These are phyloP conservation scores for Dermatemys mawii DNA, from an alignment of 2,113 vertebrate genomes.

Conservation along the genomic window DNA sequence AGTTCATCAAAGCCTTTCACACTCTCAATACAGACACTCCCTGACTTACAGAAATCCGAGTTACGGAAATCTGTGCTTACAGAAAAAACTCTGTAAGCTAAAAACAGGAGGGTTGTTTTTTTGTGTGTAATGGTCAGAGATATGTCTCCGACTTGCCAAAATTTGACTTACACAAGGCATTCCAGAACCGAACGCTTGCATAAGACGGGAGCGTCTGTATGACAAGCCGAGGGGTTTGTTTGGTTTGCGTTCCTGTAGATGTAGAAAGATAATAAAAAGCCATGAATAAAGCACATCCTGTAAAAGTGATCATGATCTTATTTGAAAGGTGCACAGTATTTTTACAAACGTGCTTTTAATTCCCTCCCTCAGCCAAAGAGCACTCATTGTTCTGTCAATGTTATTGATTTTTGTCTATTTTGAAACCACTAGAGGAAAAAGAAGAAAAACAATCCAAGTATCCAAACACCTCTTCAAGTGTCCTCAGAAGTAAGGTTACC, in stretches of 20 bases:
- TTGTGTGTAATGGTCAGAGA: too few relatives aligned
- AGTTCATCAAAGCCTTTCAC: conserved; percentile 27
- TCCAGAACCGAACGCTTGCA: too few relatives aligned
- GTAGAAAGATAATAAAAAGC: not conserved
- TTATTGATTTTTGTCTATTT: not conserved
- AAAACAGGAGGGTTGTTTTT: too few relatives aligned
- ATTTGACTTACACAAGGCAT: too few relatives aligned
- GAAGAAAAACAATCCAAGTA: conserved; percentile 4
- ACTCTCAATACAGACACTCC: too few relatives aligned
- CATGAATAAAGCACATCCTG: not conserved
- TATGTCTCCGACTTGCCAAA: too few relatives aligned
- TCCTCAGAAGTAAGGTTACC: conserved; percentile 3
- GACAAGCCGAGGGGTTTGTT: conserved; percentile 6
- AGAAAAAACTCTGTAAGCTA: too few relatives aligned
- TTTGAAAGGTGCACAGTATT: not conserved
- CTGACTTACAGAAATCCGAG: too few relatives aligned
- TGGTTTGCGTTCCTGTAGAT: conserved; percentile 3
- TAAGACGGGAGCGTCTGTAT: too few relatives aligned
- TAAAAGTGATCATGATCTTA: conserved; percentile 31
- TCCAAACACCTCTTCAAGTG: not conserved
- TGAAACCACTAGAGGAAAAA: not conserved
- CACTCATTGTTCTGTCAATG: not conserved
- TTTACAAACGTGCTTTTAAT: not conserved
- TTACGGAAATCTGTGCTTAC: too few relatives aligned
- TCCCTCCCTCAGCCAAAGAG: not conserved